Percentiles rank a stretch among this genome's conserved stretches.
Evolutionary conservation across 2,797 vertebrate species (phyloP).

Genomic region (Thalassophryne amazonica): DNA sequence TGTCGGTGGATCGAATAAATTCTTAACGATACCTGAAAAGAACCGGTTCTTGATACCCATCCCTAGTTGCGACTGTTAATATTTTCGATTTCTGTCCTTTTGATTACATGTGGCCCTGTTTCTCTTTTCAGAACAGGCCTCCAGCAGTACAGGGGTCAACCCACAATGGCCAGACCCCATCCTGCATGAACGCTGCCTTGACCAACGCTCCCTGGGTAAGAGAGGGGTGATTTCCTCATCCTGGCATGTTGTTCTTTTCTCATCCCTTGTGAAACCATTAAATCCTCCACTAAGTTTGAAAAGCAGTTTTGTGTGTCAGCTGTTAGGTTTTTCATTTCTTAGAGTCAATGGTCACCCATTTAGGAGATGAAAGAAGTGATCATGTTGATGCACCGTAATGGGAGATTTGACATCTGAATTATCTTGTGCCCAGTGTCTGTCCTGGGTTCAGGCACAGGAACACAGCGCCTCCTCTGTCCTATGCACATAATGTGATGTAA

Average conservation of each 20-base stretch:
- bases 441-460: not conserved
- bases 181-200: slow-evolving; percentile 78
- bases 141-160: slow-evolving; percentile 74
- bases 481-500: not conserved
- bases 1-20: too few species aligned
- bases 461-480: not conserved
- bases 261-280: not conserved
- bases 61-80: not conserved
- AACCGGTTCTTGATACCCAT: too few species aligned
- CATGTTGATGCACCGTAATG: not conserved
- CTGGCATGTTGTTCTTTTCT: not conserved
- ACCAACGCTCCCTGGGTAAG: slow-evolving; percentile 82
- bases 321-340: too few species aligned
- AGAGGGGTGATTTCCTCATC: too few species aligned
- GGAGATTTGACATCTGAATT: not conserved
- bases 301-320: too few species aligned
- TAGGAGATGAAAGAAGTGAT: not conserved
- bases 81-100: slow-evolving; percentile 10
- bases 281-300: too few species aligned
- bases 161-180: slow-evolving; percentile 65
- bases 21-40: too few species aligned
- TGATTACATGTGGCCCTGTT: slow-evolving; percentile 62
- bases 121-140: slow-evolving; percentile 80
- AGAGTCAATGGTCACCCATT: too few species aligned
- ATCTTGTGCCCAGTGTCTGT: not conserved